Conservation (phyloP, 2,888 invertebrate species). For the Biston stratarius region DNA sequence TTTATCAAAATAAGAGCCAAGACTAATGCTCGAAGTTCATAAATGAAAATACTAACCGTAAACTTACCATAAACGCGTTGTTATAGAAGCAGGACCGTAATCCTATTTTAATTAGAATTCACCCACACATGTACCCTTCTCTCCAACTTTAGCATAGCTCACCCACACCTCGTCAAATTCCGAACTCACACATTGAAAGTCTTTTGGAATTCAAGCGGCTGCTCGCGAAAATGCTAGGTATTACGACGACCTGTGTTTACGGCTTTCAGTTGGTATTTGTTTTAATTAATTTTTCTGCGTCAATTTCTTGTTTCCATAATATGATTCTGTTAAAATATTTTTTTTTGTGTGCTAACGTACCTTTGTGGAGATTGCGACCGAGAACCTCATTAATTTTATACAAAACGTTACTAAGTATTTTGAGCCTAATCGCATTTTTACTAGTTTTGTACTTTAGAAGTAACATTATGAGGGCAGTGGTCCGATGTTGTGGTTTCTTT, state of each 20-base stretch:
- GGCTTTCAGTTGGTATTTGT: slow-evolving; percentile 41
- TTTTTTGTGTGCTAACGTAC: not conserved
- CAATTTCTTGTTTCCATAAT: slow-evolving; percentile 23
- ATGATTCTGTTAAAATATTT: slow-evolving; percentile 9
- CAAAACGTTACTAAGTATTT: slow-evolving; percentile 2
- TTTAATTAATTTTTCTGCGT: slow-evolving; percentile 45
- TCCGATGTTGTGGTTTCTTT: not conserved
- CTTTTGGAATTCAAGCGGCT: slow-evolving; percentile 37
- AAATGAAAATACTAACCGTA: slow-evolving; percentile 12
- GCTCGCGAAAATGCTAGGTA: slow-evolving; percentile 39
- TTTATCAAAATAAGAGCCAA: too few relatives aligned
- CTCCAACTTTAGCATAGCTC: slow-evolving; percentile 19
- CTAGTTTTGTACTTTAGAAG: slow-evolving; percentile 3
- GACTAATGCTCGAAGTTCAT: not conserved
- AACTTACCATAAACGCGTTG: slow-evolving; percentile 22
- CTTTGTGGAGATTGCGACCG: not conserved
- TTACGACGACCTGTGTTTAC: slow-evolving; percentile 37
- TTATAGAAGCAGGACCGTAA: slow-evolving; percentile 43
- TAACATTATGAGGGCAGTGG: not conserved
- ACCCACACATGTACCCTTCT: slow-evolving; percentile 32
- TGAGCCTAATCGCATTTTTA: slow-evolving; percentile 8
- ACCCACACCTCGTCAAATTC: slow-evolving; percentile 37
- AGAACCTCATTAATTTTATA: not conserved
- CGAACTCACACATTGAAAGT: slow-evolving; percentile 36
- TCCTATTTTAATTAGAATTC: slow-evolving; percentile 45